Evolutionary conservation across 2,797 vertebrate genomes (phyloP).

Genomic region (Hippocampus kuda): DNA sequence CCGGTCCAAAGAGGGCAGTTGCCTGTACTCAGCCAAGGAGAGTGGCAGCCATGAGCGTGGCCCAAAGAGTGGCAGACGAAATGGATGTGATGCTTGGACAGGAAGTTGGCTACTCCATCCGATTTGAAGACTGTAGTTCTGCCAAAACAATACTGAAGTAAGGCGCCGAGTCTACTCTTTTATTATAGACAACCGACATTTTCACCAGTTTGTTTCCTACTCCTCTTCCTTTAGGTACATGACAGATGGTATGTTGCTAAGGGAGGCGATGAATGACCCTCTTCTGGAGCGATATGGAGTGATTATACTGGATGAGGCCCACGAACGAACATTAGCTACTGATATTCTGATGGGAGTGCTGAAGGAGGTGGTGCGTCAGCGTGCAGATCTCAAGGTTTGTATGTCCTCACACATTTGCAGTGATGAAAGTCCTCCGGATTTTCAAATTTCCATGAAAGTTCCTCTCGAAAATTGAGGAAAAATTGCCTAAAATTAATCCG

Average conservation of each 20-base stretch:
- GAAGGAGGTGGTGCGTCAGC: slow-evolving; percentile 95
- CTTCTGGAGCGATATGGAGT: slow-evolving; percentile 93
- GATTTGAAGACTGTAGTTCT: slow-evolving; percentile 98
- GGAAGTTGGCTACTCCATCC: slow-evolving; percentile 96
- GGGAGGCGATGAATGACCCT: slow-evolving; percentile 99
- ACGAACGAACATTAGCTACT: slow-evolving; percentile 94
- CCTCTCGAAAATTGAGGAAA: too few species aligned
- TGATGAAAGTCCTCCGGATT: too few species aligned
- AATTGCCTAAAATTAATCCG: too few species aligned
- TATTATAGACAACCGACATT: background rate
- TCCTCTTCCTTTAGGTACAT: slow-evolving; percentile 75
- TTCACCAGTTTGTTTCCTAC: background rate
- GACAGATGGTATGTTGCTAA: slow-evolving; percentile 97
- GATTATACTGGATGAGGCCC: slow-evolving; percentile 97
- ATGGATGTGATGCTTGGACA: slow-evolving; percentile 99
- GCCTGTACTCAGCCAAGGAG: slow-evolving; percentile 95
- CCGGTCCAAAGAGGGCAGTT: slow-evolving; percentile 89
- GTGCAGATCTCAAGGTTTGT: slow-evolving; percentile 88
- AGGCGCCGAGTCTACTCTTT: slow-evolving; percentile 40
- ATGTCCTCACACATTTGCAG: background rate
- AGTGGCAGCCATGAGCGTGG: slow-evolving; percentile 97
- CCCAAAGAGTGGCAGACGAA: slow-evolving; percentile 95
- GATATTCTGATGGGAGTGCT: slow-evolving; percentile 98
- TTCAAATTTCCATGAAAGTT: too few species aligned
- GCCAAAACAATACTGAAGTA: slow-evolving; percentile 98